Percentiles rank a stretch among this genome's conserved stretches.
phyloP scores from a whole-genome alignment of 2,797 vertebrate genomes.

The Manis crassicaudata region DNA sequence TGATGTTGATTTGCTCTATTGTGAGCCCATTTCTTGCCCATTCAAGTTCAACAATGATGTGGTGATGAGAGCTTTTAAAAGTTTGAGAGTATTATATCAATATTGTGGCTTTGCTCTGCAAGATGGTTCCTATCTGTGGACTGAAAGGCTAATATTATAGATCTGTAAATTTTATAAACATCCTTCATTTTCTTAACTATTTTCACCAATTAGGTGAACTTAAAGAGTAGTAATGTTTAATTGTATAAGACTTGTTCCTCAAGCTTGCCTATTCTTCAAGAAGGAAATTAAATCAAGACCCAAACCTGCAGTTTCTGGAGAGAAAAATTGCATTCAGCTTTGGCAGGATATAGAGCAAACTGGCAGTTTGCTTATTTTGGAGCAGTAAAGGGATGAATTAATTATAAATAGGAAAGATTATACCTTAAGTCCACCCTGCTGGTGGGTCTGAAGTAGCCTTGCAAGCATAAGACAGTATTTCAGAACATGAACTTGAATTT shows the following conservation, averaged over 20 bases:
- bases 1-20: not conserved
- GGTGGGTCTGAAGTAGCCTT: not conserved
- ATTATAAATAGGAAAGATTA: not conserved
- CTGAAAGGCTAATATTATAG: not conserved
- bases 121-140: not conserved
- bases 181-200: not conserved
- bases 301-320: not conserved
- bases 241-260: not conserved
- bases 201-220: not conserved
- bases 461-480: not conserved
- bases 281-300: not conserved
- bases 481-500: not conserved
- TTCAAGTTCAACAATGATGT: not conserved
- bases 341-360: not conserved
- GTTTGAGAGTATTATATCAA: not conserved
- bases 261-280: not conserved
- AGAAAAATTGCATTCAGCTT: slow-evolving; percentile 4
- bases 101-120: not conserved
- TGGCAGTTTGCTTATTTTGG: not conserved
- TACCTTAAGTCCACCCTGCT: not conserved
- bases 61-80: slow-evolving; percentile 33
- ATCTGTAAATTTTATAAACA: not conserved
- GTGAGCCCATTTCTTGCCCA: not conserved
- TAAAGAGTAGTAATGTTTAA: not conserved
- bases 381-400: not conserved